Percentiles rank a stretch among this genome's conserved stretches.
phyloP scores from a whole-genome alignment of 2,888 invertebrate species.

The Embidobia sp. region DNA sequence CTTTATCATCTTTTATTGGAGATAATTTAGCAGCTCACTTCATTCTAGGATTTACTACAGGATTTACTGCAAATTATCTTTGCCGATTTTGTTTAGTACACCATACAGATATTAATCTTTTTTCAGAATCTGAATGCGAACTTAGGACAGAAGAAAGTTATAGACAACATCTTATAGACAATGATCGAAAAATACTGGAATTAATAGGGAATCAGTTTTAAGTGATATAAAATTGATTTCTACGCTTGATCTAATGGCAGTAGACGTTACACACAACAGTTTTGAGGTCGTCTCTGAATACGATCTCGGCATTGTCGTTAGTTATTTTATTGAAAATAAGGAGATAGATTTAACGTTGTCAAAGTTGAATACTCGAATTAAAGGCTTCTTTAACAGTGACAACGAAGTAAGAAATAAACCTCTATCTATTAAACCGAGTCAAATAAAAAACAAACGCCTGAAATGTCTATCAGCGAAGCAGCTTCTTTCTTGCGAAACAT shows the following conservation, averaged over 20 bases:
- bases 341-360: constrained; percentile 9
- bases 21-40: constrained; percentile 33
- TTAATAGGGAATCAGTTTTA: constrained; percentile 26
- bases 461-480: constrained; percentile 44
- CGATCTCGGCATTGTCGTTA: constrained; percentile 29
- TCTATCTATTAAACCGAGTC: constrained; percentile 1
- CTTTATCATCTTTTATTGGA: constrained; percentile 27
- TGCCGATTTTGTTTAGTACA: constrained; percentile 31
- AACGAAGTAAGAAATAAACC: constrained; percentile 25
- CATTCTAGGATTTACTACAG: constrained; percentile 34
- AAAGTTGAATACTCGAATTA: constrained; percentile 19
- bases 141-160: constrained; percentile 31
- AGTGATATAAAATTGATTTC: constrained; percentile 28
- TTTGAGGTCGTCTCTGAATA: constrained; percentile 30
- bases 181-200: constrained; percentile 25
- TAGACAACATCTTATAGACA: constrained; percentile 14
- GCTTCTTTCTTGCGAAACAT: constrained; percentile 25
- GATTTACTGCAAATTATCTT: constrained; percentile 25
- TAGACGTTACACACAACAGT: constrained; percentile 38
- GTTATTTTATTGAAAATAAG: constrained; percentile 15
- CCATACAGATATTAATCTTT: constrained; percentile 15
- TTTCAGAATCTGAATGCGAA: constrained; percentile 25
- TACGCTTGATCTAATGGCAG: constrained; percentile 25
- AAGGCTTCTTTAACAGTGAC: constrained; percentile 8
- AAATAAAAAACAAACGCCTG: constrained; percentile 32